Evolutionary conservation across 1,140 invertebrate species (phyloP), one percentile per base, ranked within the genome.

Genomic region (Solenopsis fugax): DNA sequence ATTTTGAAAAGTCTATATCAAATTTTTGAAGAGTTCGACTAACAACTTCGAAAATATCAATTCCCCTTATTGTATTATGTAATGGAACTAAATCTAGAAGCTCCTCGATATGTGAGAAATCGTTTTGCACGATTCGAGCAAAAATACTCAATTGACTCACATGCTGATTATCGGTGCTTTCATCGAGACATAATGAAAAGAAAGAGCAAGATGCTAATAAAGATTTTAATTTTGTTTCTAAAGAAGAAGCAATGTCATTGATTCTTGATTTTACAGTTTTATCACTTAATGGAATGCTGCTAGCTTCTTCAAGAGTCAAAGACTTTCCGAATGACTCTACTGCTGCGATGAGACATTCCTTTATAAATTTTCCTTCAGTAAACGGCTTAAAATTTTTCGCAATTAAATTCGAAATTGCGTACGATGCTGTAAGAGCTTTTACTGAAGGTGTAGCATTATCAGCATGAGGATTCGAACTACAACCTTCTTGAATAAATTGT

Each of bases 211-310:
- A 41, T 41, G 9, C 7, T 65, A 65, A n/a, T 41, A 65, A 41
- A 65, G 41, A 71, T 29, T 71, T 71, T 71, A 73, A 18, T 37
- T n/a, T n/a, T n/a, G n/a, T 73, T 56, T 54, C 9, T 37, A 73
- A 54, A 0, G 7, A 37, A 37, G 9, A 34, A 12, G 50, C 24
- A n/a, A 73, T 52, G 13, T 50, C 1, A 37, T n/a, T 13, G 10
- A 73, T n/a, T 13, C 24, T 4, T 5, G 16, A n/a, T 37, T 10
- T n/a, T 12, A 73, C 10, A 4, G 71, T 73, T 10, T 73, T 37
- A 3, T n/a, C 1, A 37, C 29, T 56, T 34, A 73, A 37, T 1
- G 50, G 29, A 37, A 73, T 73, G 18, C 48, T 73, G n/a, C 16
- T 9, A 54, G 71, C 71, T 54, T 73, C 50, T 37, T 54, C 29